Conservation (phyloP, 2,888 invertebrate genomes). For the Plemyria rubiginata region DNA sequence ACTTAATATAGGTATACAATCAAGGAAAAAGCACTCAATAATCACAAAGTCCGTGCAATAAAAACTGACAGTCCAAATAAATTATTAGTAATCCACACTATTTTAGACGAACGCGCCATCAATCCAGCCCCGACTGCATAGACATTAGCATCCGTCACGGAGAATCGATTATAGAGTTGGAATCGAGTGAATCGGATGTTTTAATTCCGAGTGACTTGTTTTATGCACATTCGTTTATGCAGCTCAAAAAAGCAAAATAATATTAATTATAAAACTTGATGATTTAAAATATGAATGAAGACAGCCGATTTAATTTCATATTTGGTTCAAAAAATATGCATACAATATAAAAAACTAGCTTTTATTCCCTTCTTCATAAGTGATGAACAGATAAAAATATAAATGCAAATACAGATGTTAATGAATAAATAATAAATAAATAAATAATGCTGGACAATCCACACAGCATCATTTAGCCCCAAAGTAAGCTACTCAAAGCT, state of each 20-base stretch:
- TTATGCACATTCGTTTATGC: neutral
- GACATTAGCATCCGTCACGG: conserved; percentile 45
- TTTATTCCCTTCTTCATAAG: too few relatives aligned
- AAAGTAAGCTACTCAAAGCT: too few relatives aligned
- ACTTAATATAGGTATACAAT: neutral
- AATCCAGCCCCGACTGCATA: conserved; percentile 39
- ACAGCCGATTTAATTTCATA: too few relatives aligned
- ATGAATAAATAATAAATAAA: too few relatives aligned
- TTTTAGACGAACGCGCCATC: conserved; percentile 43
- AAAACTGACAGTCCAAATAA: conserved; percentile 43
- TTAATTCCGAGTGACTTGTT: conserved; percentile 12
- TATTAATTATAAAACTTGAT: too few relatives aligned
- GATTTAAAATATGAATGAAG: too few relatives aligned
- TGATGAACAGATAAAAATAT: too few relatives aligned
- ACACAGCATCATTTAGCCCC: too few relatives aligned
- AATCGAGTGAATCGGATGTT: conserved; percentile 36
- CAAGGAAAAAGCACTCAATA: conserved; percentile 18
- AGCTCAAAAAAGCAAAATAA: neutral
- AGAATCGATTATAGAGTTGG: conserved; percentile 38
- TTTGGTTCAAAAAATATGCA: too few relatives aligned
- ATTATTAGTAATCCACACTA: conserved; percentile 46
- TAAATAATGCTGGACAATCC: too few relatives aligned
- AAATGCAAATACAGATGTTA: too few relatives aligned
- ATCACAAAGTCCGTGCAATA: conserved; percentile 34
- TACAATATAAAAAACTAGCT: too few relatives aligned